A percentile compares a stretch with the other conserved stretches of the same genome.
Evolutionary conservation across 1,140 invertebrate species (phyloP).

Genomic region (Caenorhabditis briggsae): DNA sequence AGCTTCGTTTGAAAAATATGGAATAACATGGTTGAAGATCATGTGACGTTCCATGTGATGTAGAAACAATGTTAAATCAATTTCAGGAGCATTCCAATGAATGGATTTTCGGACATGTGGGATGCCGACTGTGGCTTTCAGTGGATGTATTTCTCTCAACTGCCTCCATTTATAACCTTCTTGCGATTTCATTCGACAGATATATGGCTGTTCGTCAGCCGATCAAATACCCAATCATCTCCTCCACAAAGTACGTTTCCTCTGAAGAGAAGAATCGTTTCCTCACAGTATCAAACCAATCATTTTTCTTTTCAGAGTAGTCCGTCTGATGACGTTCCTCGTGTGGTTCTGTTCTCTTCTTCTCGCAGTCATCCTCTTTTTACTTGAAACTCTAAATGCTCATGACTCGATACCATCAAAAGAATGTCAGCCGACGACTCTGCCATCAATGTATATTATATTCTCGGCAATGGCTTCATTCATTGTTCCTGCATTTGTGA

Average conservation of each 20-base stretch:
- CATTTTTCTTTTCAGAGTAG: slow-evolving; percentile 68
- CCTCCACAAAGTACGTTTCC: slow-evolving; percentile 69
- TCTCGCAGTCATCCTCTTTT: slow-evolving; percentile 70
- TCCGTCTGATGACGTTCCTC: slow-evolving; percentile 71
- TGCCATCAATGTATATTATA: slow-evolving; percentile 72
- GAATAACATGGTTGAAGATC: not conserved
- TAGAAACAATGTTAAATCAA: slow-evolving; percentile 19
- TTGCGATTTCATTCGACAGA: slow-evolving; percentile 79
- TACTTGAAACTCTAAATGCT: slow-evolving; percentile 65
- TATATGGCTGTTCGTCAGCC: slow-evolving; percentile 79
- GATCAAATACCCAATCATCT: slow-evolving; percentile 77
- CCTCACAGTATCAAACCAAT: not conserved
- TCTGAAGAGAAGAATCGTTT: not conserved
- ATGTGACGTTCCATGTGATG: not conserved
- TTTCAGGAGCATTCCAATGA: slow-evolving; percentile 73
- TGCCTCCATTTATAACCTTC: slow-evolving; percentile 79
- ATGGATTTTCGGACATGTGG: slow-evolving; percentile 79
- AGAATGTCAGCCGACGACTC: slow-evolving; percentile 72
- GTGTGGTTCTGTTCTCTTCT: slow-evolving; percentile 74
- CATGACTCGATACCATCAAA: slow-evolving; percentile 47
- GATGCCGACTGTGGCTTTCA: slow-evolving; percentile 79
- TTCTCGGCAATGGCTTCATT: slow-evolving; percentile 76
- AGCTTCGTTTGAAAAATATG: not conserved
- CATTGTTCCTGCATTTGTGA: slow-evolving; percentile 74
- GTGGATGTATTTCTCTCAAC: slow-evolving; percentile 80